A percentile compares a stretch with the other conserved stretches of the same genome.
phyloP scores from a whole-genome alignment of 92 coral and sea anemone species.

The Umimayanthus kanabou region DNA sequence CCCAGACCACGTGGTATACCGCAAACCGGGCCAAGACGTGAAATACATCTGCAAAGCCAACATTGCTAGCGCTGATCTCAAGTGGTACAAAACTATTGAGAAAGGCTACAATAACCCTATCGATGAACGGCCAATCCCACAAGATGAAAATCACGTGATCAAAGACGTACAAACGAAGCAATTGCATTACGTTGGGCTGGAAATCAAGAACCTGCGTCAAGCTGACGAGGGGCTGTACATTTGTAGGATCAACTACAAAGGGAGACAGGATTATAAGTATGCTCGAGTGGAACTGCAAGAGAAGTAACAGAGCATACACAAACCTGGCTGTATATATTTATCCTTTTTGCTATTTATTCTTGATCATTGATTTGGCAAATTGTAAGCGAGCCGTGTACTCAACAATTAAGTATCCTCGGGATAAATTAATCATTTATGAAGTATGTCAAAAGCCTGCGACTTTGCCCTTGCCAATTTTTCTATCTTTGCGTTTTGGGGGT shows the following conservation, averaged over 20 bases:
- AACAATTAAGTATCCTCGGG: not conserved
- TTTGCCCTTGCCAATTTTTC: too few relatives aligned
- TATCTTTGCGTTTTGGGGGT: not conserved
- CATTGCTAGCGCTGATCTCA: constrained; percentile 6
- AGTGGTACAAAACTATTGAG: constrained; percentile 29
- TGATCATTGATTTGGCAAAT: not conserved
- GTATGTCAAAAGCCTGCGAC: not conserved
- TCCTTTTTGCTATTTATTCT: not conserved
- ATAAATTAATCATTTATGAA: not conserved
- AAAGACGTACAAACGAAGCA: constrained; percentile 1
- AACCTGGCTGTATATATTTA: not conserved
- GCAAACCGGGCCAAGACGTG: constrained; percentile 4
- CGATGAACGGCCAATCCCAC: not conserved
- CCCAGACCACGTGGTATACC: not conserved
- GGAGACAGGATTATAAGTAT: constrained; percentile 4
- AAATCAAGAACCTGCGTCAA: constrained; percentile 4
- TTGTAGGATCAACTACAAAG: constrained; percentile 15
- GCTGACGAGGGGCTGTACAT: constrained; percentile 18
- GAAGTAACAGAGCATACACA: not conserved
- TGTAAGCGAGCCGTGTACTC: not conserved
- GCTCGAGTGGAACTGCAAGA: not conserved
- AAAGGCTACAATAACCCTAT: constrained; percentile 2
- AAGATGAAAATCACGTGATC: constrained; percentile 10
- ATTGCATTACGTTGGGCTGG: constrained; percentile 11
- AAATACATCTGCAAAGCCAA: constrained; percentile 21